A percentile compares a stretch with the other conserved stretches of the same genome.
Conservation (phyloP, 2,797 vertebrate species). For the Brotula barbata region DNA sequence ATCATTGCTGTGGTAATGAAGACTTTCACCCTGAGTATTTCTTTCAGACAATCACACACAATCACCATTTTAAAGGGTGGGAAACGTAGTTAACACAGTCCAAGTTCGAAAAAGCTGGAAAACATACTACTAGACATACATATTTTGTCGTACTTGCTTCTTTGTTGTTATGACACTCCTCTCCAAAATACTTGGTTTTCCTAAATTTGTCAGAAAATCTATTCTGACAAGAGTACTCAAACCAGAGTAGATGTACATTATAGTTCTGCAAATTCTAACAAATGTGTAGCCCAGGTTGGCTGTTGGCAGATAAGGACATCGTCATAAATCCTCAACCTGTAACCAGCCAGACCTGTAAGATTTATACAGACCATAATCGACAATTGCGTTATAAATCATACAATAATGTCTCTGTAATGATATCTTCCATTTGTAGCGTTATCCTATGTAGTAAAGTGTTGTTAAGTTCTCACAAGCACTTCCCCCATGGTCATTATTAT, state of each 20-base stretch:
- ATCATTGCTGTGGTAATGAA: slow-evolving; percentile 36
- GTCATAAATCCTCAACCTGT: background rate
- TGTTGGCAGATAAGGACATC: background rate
- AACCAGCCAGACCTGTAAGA: background rate
- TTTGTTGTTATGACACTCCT: slow-evolving; percentile 1
- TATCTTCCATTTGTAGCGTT: background rate
- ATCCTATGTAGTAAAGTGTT: background rate
- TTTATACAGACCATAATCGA: background rate
- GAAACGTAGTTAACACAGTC: slow-evolving; percentile 5
- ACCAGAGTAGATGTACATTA: background rate
- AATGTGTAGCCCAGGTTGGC: background rate
- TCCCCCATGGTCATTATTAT: slow-evolving; percentile 9
- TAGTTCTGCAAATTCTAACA: background rate
- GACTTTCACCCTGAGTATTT: too few relatives aligned
- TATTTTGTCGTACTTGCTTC: slow-evolving; percentile 19
- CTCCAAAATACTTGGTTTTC: background rate
- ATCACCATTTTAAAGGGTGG: slow-evolving; percentile 21
- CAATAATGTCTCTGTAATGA: slow-evolving; percentile 1
- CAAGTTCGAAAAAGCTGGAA: background rate
- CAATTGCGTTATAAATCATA: background rate
- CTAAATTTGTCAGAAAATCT: slow-evolving; percentile 6
- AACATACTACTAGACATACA: slow-evolving; percentile 6
- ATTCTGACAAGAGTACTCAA: background rate
- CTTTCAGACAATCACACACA: too few relatives aligned
- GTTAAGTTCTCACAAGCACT: background rate